Base-by-base conservation (phyloP, 2,797 vertebrate species). In the Hypotaenidia philippensis region DNA sequence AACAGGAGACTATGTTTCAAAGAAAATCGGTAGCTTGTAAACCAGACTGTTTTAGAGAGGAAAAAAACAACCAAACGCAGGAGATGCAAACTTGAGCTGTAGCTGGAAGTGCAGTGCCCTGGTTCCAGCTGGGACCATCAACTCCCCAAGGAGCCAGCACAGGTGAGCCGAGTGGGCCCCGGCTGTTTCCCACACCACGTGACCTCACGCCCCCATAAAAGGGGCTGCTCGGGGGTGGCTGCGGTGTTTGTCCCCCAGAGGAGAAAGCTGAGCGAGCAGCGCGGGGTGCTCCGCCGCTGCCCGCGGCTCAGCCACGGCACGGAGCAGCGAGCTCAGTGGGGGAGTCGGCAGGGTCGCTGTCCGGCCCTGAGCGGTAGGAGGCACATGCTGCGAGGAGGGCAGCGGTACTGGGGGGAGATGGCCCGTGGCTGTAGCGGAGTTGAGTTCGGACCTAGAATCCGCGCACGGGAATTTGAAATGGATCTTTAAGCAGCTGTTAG, bases 391-490 rank as follows among this genome's bases (percentile, higher is more conserved):
- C 1, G 2, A 70, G 47, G 15, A 63, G 40, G 53, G 34, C 70
- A 27, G n/a, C n/a, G n/a, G 31, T 22, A 18, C 41, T 41, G 9
- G 12, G 32, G 50, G 40, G 57, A 72, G 25, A 15, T 31, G 49
- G 74, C 36, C 22, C 0, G 0, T 29, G 20, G 38, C 36, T 27
- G 2, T 17, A 5, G 0, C 20, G 21, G 69, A 71, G 31, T 47
- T 38, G 45, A 14, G 34, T 64, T 71, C 11, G 1, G 13, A 52
- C 31, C 66, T 56, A 52, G 66, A 83, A 87, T 49, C 1, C 2
- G 47, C 40, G 31, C 0, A 3, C 23, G 13, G 23, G 1, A 27
- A 56, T 87, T 88, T 49, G 13, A 75, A 57, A 45, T 27, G 0
- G 31, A 22, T 60, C 22, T 81, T 80, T 49, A 64, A 78, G 8